These are phyloP conservation scores for Sebastes itinus DNA, from an alignment of 2,797 vertebrate genomes.

Conservation along the genomic window DNA sequence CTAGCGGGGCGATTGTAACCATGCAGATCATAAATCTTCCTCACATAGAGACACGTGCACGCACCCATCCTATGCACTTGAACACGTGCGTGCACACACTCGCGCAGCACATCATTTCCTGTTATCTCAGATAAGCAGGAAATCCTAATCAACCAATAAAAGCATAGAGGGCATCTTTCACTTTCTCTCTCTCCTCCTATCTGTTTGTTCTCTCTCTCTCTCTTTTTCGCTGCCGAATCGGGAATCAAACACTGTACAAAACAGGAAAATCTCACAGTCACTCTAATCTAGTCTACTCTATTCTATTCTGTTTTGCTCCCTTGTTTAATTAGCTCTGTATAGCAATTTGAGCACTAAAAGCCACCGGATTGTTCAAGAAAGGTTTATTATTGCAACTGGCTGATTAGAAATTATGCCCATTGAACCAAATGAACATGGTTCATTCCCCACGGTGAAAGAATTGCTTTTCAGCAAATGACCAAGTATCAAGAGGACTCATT, in stretches of 20 bases:
- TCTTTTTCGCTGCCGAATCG: not conserved
- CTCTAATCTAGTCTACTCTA: not conserved
- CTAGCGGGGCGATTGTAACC: conserved; percentile 43
- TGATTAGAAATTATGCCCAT: conserved; percentile 63
- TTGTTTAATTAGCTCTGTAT: conserved; percentile 56
- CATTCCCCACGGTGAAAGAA: conserved; percentile 40
- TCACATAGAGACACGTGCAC: not conserved
- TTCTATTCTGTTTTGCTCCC: conserved; percentile 5
- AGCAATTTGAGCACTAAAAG: conserved; percentile 56
- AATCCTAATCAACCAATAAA: conserved; percentile 61
- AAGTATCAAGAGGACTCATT: conserved; percentile 46
- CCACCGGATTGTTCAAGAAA: conserved; percentile 46
- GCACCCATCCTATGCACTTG: not conserved
- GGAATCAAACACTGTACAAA: conserved; percentile 8
- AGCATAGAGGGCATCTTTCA: conserved; percentile 44
- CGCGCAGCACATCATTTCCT: conserved; percentile 42
- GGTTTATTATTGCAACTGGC: conserved; percentile 58
- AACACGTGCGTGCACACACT: not conserved
- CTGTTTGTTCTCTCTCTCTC: not conserved
- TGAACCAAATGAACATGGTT: conserved; percentile 53
- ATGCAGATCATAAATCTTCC: conserved; percentile 59
- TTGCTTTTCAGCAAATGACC: conserved; percentile 52
- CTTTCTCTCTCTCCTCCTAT: conserved; percentile 13
- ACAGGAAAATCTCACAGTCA: conserved; percentile 14
- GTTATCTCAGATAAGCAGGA: conserved; percentile 64